A percentile compares a stretch with the other conserved stretches of the same genome.
These are phyloP conservation scores for Pyrgus malvae DNA, from an alignment of 2,888 invertebrate species.

Conservation along the genomic window DNA sequence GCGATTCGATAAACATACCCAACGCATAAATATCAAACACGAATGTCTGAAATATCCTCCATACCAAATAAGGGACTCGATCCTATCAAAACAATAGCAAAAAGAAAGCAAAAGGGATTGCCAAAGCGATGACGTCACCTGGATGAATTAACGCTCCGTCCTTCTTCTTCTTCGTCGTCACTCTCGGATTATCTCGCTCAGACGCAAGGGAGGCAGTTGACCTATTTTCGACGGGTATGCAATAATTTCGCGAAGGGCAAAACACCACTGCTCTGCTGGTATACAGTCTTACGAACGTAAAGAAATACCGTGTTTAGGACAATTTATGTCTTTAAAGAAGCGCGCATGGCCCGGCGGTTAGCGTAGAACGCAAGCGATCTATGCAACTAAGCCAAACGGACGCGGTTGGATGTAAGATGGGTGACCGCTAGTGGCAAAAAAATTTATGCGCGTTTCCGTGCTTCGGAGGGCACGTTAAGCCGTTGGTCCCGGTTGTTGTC, in stretches of 20 bases:
- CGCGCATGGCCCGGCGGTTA: too few species aligned
- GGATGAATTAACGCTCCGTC: slow-evolving; percentile 70
- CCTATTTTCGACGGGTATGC: slow-evolving; percentile 77
- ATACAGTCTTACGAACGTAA: slow-evolving; percentile 41
- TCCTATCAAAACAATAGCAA: slow-evolving; percentile 65
- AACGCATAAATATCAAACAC: neutral
- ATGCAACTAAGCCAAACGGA: too few species aligned
- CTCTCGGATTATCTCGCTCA: slow-evolving; percentile 57
- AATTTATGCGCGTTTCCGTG: too few species aligned
- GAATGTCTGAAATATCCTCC: neutral
- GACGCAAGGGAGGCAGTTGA: slow-evolving; percentile 70
- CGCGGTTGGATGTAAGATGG: too few species aligned
- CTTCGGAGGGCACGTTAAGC: too few species aligned
- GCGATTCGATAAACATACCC: neutral
- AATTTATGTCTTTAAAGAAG: too few species aligned
- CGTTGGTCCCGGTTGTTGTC: too few species aligned
- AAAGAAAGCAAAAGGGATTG: slow-evolving; percentile 64
- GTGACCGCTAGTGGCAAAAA: too few species aligned
- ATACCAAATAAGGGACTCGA: neutral
- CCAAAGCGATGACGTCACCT: slow-evolving; percentile 76
- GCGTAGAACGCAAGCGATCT: too few species aligned
- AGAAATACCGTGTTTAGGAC: too few species aligned
- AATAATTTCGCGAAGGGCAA: slow-evolving; percentile 74
- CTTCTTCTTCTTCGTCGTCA: slow-evolving; percentile 55
- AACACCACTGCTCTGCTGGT: slow-evolving; percentile 51